A percentile compares a stretch with the other conserved stretches of the same genome.
Conservation (phyloP, 1,140 invertebrate genomes). For the Lycorma delicatula region DNA sequence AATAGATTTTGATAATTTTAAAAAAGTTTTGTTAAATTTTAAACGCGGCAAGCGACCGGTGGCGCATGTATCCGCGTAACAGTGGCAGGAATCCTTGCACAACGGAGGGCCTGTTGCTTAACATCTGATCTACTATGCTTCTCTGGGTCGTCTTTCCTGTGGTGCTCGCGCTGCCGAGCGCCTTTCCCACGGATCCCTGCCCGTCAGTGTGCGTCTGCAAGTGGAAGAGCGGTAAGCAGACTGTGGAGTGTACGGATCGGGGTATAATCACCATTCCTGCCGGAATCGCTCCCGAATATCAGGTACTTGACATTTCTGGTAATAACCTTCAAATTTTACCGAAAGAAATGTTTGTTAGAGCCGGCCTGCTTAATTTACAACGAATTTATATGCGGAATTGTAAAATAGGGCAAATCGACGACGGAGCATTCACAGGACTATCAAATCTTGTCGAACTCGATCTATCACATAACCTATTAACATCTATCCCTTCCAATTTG, state of each 20-base stretch:
- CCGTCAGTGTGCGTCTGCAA: conserved; percentile 77
- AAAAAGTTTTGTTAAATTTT: too few relatives aligned
- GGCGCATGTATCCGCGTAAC: too few relatives aligned
- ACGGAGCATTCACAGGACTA: conserved; percentile 67
- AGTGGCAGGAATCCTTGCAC: too few relatives aligned
- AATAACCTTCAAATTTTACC: conserved; percentile 77
- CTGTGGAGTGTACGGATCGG: conserved; percentile 76
- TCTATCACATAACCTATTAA: conserved; percentile 72
- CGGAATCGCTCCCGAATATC: conserved; percentile 73
- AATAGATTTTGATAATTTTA: too few relatives aligned
- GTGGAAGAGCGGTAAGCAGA: conserved; percentile 87
- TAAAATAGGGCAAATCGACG: conserved; percentile 74
- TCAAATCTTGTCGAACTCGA: conserved; percentile 85
- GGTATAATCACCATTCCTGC: conserved; percentile 72
- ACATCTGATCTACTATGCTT: too few relatives aligned
- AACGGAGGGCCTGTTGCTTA: too few relatives aligned
- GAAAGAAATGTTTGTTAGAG: conserved; percentile 66
- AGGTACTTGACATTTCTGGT: conserved; percentile 79
- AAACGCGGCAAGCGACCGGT: too few relatives aligned
- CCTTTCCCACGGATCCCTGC: conserved; percentile 38
- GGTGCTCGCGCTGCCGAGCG: background rate
- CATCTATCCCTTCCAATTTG: conserved; percentile 63
- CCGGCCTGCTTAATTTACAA: conserved; percentile 76
- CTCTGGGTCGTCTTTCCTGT: too few relatives aligned
- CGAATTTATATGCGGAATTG: conserved; percentile 72